Conservation (phyloP, 2,888 invertebrate genomes). For the Zeuzera pyrina region DNA sequence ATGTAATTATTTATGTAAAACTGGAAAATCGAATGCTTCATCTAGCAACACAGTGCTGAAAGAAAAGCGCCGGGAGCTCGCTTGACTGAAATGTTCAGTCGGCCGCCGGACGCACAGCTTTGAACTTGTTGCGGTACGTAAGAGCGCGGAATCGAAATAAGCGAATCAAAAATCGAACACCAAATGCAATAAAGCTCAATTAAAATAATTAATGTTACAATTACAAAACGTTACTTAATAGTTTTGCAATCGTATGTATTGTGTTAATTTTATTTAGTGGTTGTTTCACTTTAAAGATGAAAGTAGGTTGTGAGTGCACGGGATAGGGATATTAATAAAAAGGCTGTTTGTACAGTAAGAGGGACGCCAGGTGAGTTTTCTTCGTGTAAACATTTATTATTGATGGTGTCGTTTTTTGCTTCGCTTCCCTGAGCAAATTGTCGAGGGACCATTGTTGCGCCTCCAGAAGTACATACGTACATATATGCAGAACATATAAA, state of each 20-base stretch:
- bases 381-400: slow-evolving; percentile 22
- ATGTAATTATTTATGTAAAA: slow-evolving; percentile 8
- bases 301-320: slow-evolving; percentile 33
- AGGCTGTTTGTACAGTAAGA: slow-evolving; percentile 22
- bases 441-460: slow-evolving; percentile 1
- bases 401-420: slow-evolving; percentile 22
- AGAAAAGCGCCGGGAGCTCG: slow-evolving; percentile 37
- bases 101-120: no score
- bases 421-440: slow-evolving; percentile 17
- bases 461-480: no score
- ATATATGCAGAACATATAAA: no score
- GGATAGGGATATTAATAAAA: slow-evolving; percentile 35
- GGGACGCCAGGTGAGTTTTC: slow-evolving; percentile 27
- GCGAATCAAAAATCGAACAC: no score
- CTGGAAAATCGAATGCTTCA: slow-evolving; percentile 21
- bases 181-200: no score
- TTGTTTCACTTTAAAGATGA: slow-evolving; percentile 22
- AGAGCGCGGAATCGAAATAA: no score
- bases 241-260: no score
- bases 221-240: no score
- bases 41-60: slow-evolving; percentile 37
- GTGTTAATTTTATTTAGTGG: no score
- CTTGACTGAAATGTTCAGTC: slow-evolving; percentile 35
- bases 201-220: no score
- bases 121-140: no score